Evolutionary conservation across 2,113 vertebrate species (phyloP), one percentile per base, ranked within the genome.

Genomic region (Nematolebias whitei): DNA sequence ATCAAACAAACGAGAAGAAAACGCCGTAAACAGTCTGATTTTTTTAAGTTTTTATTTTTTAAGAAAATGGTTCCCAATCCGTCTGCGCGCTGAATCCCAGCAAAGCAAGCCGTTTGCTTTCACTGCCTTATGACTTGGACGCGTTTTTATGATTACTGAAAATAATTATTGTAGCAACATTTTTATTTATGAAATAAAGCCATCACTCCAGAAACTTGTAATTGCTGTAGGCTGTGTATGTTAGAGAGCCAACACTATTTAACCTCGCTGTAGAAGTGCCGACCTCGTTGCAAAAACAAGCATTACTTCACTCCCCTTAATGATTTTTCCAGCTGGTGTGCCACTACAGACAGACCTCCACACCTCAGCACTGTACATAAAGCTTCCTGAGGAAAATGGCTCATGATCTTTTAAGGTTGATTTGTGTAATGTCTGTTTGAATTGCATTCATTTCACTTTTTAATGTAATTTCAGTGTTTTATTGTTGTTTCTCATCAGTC

Each of bases 211-310:
- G 81, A 90, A 61, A 92, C 87, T 55, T 89, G 82, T 91, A 52
- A 89, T 83, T 74, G 88, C 92, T 94, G 93, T 92, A 92, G 89
- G 89, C 92, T 93, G 85, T 93, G 82, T 91, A 93, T 92, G 89
- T 94, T 92, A 83, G 74, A 83, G 62, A 68, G 82, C 91, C 87
- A 86, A 91, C 92, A 91, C 79, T 89, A 91, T 94, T 91, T 94
- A 93, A 92, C 87, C 91, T 92, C 89, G 90, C 90, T 80, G 92
- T 96, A 95, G 93, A 93, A 91, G 94, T 95, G 94, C 95, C 95
- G 96, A 93, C 91, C 90, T 94, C 63, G 82, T 82, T 82, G 68
- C 66, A 83, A 41, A 63, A 85, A 73, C 76, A 35, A 81, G 69
- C 83, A 68, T 93, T 83, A 79, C 90, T 89, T 92, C 89, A 87